Base-by-base conservation (phyloP, 2,113 vertebrate species). In the Micronycteris hirsuta region DNA sequence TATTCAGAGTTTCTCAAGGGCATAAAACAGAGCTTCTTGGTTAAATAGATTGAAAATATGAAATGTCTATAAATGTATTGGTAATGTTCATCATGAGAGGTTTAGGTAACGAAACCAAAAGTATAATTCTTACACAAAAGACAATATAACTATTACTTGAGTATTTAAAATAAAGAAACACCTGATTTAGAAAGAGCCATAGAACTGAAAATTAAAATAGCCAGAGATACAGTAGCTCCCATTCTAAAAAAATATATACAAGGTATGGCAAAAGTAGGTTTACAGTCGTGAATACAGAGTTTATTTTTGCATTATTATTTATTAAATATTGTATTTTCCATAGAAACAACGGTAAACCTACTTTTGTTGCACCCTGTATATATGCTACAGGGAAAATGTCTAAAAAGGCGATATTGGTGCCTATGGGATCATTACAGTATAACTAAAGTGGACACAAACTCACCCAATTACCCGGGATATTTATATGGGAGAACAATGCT, bases 171-270 rank as follows among this genome's bases (percentile, higher is more conserved):
- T 85, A 41, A 90, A 19, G 22, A 91, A 74, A 45, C 28, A 52
- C 5, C 68, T n/a, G 24, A 89, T 43, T 91, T 89, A 47, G 36
- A 70, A 96, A 90, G 17, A 71, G 78, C 11, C 28, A 90, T 20
- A 88, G 58, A 93, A 80, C 2, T 94, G 13, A 94, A 94, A 89
- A 86, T 28, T 81, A 68, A 89, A 95, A 81, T 71, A 93, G 73
- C 1, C 74, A 86, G 45, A 85, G 58, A 80, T 68, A 2, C 7
- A 77, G 38, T 81, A 95, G 5, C 33, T 52, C 92, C 17, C 11
- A 71, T 61, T 31, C 11, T 94, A 54, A 52, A 88, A 45, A 52
- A 31, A 36, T 49, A 33, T 49, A 20, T 49, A 12, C 61, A 31
- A 28, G 10, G 24, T 61, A 61, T 9, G 24, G 24, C 24, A 26